Evolutionary conservation across 2,113 vertebrate species (phyloP), one percentile per base, ranked within the genome.

Genomic region (Tricholaema leucomelas): DNA sequence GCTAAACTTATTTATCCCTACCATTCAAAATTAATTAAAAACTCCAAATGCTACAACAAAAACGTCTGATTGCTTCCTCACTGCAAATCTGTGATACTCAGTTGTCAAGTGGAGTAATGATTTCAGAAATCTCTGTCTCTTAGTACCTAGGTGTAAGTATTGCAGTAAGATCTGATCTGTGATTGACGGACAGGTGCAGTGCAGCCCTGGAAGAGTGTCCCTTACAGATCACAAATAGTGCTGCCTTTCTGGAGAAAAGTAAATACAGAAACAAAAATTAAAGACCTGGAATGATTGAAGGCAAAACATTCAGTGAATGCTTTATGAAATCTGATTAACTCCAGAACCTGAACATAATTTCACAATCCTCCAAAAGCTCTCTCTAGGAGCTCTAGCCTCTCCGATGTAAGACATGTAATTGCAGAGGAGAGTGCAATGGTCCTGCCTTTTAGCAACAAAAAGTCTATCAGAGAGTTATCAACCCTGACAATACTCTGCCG

Each of bases 371-470:
- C 60, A 40, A n/a, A 77, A 75, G 17, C 5, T 9, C 4, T 55
- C 64, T 80, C 65, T 52, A 56, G 75, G 50, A 87, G 50, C 23
- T 50, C 80, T 6, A 23, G 9, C 28, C 19, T 76, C 13, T 83
- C 38, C 42, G 35, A 0, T 8, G 12, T 5, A 35, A 42, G 40
- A 6, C 54, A 23, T 12, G 30, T 9, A 40, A 81, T 60, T 64
- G 36, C 38, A 61, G 60, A 3, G 3, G 64, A 25, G 15, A 36
- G 38, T 11, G 42, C 33, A 66, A 17, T 0, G 5, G 72, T 23
- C 23, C 73, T 75, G n/a, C 69, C 61, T 66, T 8, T 0, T 3
- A 38, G 56, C 0, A 0, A 42, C 35, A 82, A 33, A 31, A 65
- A 30, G 38, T 12, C 5, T 20, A 31, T 73, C 1, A 64, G 5